Base-by-base conservation (phyloP, 2,113 vertebrate species). In the Spea multiplicata region DNA sequence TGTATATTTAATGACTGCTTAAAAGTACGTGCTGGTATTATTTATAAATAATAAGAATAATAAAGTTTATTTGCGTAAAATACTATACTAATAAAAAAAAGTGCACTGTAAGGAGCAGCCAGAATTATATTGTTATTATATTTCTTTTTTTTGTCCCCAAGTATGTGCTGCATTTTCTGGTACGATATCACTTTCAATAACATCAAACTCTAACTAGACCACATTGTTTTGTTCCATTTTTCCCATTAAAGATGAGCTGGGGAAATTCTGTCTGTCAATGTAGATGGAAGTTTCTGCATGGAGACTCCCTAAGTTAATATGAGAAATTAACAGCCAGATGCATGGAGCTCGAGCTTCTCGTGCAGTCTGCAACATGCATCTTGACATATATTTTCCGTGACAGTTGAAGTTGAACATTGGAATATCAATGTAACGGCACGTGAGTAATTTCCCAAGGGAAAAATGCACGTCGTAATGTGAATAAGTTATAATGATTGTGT, bases 261-360 rank as follows among this genome's bases (percentile, higher is more conserved):
- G 77, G 77, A 79, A 73, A 79, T 66, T 79, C 55, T 66, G 62
- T 79, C 77, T 73, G 70, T 79, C 77, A 79, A 67, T 79, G 70
- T 70, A 79, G 77, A 79, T 79, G 77, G 77, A 79, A 64, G 59
- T 44, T 79, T 79, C 62, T 57, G 70, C 70, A 79, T 65, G 9
- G 77, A 73, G 77, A 71, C 61, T 79, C 77, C 77, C 77, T 79
- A 79, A 70, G 77, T 79, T 79, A 79, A 79, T 73, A 73, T 71
- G 77, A 17, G 64, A 79, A 79, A 79, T 73, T 73, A 79, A 46
- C 77, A 73, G 77, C 77, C 77, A 79, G 77, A 64, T 79, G 77
- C 73, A 79, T 62, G 57, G 70, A 59, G 50, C 71, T 68, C 71
- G 47, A 61, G 78, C 52, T 52, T 65, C 61, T 79, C 12, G 17